Conservation (phyloP, 1,140 invertebrate species). For the Idris sp. region DNA sequence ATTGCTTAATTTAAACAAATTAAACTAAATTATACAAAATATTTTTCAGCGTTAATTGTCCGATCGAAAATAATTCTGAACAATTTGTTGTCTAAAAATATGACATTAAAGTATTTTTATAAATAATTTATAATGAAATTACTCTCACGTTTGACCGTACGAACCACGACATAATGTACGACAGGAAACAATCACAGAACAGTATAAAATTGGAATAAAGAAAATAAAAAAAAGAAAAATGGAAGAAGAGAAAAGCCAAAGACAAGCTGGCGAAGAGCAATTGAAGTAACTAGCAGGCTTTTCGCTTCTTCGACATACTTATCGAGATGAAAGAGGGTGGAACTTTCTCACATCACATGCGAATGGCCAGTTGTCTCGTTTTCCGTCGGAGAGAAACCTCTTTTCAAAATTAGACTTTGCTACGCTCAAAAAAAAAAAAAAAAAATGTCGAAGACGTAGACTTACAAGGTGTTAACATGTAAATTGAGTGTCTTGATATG, state of each 20-base stretch:
- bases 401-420: slow-evolving; percentile 61
- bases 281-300: slow-evolving; percentile 58
- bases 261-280: slow-evolving; percentile 49
- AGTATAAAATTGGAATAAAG: slow-evolving; percentile 25
- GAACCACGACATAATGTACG: slow-evolving; percentile 23
- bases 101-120: too few species aligned
- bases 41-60: too few species aligned
- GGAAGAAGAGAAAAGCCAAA: slow-evolving; percentile 26
- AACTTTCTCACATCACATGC: slow-evolving; percentile 60
- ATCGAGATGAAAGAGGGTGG: slow-evolving; percentile 63
- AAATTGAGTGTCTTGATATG: slow-evolving; percentile 59
- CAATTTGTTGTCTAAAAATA: too few species aligned
- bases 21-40: too few species aligned
- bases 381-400: slow-evolving; percentile 49
- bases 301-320: slow-evolving; percentile 60
- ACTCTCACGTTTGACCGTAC: too few species aligned
- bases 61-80: too few species aligned
- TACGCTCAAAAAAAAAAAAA: slow-evolving; percentile 54
- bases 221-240: too few species aligned
- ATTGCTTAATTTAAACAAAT: too few species aligned
- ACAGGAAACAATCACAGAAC: slow-evolving; percentile 49
- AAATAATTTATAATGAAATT: slow-evolving; percentile 19
- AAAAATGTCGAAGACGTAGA: slow-evolving; percentile 53
- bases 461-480: slow-evolving; percentile 60
- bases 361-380: slow-evolving; percentile 59